These are phyloP conservation scores for Neoarius graeffei DNA, from an alignment of 2,113 vertebrate genomes.

Conservation along the genomic window DNA sequence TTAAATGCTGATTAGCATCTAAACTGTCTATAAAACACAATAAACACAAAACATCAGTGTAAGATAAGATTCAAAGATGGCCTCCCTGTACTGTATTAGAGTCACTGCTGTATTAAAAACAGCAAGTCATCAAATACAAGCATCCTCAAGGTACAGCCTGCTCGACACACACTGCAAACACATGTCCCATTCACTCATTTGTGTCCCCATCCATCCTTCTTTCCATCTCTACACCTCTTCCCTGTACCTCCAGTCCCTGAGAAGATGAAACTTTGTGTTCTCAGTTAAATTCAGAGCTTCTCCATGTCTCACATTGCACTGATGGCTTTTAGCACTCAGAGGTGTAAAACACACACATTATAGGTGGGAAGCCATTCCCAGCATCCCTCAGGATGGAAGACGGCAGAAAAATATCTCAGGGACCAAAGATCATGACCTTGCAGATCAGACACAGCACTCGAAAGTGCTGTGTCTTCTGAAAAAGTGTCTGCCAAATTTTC, in stretches of 20 bases:
- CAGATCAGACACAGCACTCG: neutral
- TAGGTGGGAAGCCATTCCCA: conserved; percentile 59
- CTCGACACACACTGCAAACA: neutral
- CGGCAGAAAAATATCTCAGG: neutral
- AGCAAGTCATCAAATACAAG: neutral
- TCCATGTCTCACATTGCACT: conserved; percentile 35
- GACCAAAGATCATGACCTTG: conserved; percentile 40
- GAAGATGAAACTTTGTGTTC: conserved; percentile 38
- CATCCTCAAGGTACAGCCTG: neutral
- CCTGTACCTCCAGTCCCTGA: neutral
- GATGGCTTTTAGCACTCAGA: conserved; percentile 59
- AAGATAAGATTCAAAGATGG: neutral
- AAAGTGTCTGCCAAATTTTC: neutral
- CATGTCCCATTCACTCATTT: neutral
- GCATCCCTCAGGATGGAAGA: conserved; percentile 37
- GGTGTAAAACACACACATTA: conserved; percentile 57
- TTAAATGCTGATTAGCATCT: conserved; percentile 39
- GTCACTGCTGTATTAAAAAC: neutral
- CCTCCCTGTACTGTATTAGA: neutral
- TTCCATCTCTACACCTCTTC: neutral
- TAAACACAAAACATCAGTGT: neutral
- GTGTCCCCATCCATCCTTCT: neutral
- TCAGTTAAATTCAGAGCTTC: conserved; percentile 50
- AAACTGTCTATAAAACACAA: conserved; percentile 2
- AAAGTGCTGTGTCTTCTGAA: neutral